Evolutionary conservation across 1,140 invertebrate species (phyloP), one percentile per base, ranked within the genome.

Genomic region (Neodiprion virginianus): DNA sequence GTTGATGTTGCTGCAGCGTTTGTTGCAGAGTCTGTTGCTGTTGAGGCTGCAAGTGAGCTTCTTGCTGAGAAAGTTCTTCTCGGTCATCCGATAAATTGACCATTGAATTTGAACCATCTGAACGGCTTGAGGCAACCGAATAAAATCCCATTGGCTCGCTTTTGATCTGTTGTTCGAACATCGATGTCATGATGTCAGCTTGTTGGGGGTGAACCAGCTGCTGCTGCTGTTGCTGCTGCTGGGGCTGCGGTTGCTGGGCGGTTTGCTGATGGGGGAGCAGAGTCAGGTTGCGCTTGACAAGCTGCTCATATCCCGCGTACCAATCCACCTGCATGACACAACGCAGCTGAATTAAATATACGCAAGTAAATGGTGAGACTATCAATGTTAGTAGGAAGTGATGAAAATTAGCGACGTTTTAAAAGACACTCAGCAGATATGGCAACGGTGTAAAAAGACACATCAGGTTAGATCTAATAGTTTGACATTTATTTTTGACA

Each of bases 121-220:
- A 88, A 65, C 87, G 80, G 76, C 86, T 88, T n/a, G 86, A 88
- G 17, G 87, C 85, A 71, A 88, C 87, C 48, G 87, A 88, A 75
- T 88, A 87, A 82, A 88, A 92, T 85, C 91, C 91, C 91, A 92
- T 92, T 73, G 92, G 92, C 84, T 92, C 92, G 77, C 91, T 91
- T 83, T 92, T 92, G 79, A 92, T 92, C 83, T 92, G 91, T 83
- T 92, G 91, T 82, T 92, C 91, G 79, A 92, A 92, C 91, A 92
- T 92, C 80, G 91, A 89, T 74, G 88, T 87, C 88, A 89, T 89
- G 78, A 87, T 86, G 74, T 78, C 71, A 71, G 79, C 74, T 10
- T 78, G 77, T 53, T 76, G 76, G 79, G 71, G 69, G 77, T 47
- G 68, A 82, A 76, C 53, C 79, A 61, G 78, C 79, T 53, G 76